Evolutionary conservation across 2,888 invertebrate genomes (phyloP).

Genomic region (Athripsodes cinereus): DNA sequence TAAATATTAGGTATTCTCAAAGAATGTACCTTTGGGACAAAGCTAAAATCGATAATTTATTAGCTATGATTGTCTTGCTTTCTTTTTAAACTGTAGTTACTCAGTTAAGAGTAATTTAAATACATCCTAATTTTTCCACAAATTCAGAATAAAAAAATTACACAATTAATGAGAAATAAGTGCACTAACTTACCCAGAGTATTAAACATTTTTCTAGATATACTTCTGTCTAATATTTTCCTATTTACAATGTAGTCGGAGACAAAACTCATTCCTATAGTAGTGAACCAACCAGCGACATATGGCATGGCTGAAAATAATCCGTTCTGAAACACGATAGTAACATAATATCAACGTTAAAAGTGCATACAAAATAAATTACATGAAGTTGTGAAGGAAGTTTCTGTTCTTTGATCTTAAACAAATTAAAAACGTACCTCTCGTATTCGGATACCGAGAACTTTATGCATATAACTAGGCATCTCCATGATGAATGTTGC

Average conservation of each 20-base stretch:
- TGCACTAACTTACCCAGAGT: constrained; percentile 54
- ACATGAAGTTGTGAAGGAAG: too few relatives aligned
- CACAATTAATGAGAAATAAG: too few relatives aligned
- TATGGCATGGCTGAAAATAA: constrained; percentile 67
- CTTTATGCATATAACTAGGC: neutral
- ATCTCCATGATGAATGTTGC: neutral
- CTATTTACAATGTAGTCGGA: constrained; percentile 57
- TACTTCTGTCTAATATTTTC: constrained; percentile 44
- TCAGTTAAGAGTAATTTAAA: too few relatives aligned
- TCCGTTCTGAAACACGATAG: constrained; percentile 51
- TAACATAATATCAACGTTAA: too few relatives aligned
- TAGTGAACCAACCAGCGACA: constrained; percentile 64
- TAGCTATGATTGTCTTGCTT: neutral
- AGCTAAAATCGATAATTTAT: neutral
- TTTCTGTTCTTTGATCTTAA: too few relatives aligned
- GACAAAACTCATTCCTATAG: constrained; percentile 61
- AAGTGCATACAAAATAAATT: too few relatives aligned
- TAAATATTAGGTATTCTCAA: too few relatives aligned
- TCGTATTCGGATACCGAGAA: neutral
- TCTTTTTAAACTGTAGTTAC: too few relatives aligned
- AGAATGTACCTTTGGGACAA: neutral
- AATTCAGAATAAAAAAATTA: too few relatives aligned
- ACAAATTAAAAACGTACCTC: neutral
- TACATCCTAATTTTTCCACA: too few relatives aligned
- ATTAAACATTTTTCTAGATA: constrained; percentile 61